Evolutionary conservation across 2,888 invertebrate species (phyloP).

Genomic region (Zaprionus bogoriensis): DNA sequence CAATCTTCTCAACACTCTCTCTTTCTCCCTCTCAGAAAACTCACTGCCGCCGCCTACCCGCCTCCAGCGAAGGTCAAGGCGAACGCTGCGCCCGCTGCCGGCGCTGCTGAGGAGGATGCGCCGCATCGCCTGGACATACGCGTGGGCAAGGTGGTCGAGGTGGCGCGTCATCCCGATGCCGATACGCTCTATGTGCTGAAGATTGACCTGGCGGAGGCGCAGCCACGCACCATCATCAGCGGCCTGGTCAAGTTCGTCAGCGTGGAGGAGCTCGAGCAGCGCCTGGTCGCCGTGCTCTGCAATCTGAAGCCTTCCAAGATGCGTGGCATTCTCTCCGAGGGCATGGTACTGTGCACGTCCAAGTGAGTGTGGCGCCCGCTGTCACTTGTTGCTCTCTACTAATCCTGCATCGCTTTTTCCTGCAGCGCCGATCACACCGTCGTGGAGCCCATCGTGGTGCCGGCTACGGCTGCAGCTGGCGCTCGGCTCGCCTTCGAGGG

Average conservation of each 20-base stretch:
- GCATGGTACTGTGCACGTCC: conserved; percentile 97
- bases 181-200: conserved; percentile 95
- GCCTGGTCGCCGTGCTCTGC: conserved; percentile 95
- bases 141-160: conserved; percentile 93
- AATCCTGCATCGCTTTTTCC: background rate
- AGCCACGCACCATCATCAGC: conserved; percentile 89
- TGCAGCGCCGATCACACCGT: conserved; percentile 88
- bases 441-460: conserved; percentile 93
- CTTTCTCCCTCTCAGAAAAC: conserved; percentile 81
- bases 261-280: conserved; percentile 93
- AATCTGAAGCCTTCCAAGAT: conserved; percentile 99
- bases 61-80: conserved; percentile 86
- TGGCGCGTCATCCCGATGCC: conserved; percentile 94
- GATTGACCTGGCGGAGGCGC: conserved; percentile 92
- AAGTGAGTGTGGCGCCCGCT: conserved; percentile 83
- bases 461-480: conserved; percentile 90
- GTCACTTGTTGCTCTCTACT: background rate
- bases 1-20: background rate
- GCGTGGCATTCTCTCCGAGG: conserved; percentile 94
- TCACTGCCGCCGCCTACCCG: conserved; percentile 94
- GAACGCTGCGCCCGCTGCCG: conserved; percentile 58
- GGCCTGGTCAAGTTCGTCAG: conserved; percentile 96
- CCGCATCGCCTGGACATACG: conserved; percentile 93
- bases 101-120: conserved; percentile 84
- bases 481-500: conserved; percentile 93